Base-by-base conservation (phyloP, 2,797 vertebrate genomes). In the Otolemur crassicaudatus region DNA sequence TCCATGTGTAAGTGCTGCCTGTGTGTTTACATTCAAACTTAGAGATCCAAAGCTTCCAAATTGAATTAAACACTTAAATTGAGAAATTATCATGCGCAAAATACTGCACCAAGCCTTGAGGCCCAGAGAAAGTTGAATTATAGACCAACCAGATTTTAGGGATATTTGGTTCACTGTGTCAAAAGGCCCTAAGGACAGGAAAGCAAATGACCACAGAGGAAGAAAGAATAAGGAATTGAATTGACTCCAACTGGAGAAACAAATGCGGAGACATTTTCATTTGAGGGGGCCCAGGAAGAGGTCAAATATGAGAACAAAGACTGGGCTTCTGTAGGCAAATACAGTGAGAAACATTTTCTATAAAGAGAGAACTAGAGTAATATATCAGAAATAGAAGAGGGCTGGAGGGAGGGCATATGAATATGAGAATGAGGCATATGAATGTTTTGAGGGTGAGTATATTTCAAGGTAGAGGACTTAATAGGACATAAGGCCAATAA, bases 21-120 rank as follows among this genome's bases (percentile, higher is more conserved):
- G 82, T 2, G 0, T 95, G 90, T 91, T 96, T 87, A 86, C 89
- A 73, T 46, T 94, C 73, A 67, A 61, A 37, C 65, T 85, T 46
- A 82, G 90, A 81, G 29, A 31, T 22, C 29, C 77, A 37, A 81
- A 84, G 91, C 86, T 86, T 95, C n/a, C 79, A 91, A 73, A 97
- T 10, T 89, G 83, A 94, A 94, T 84, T 94, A 87, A 79, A 95
- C 85, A 92, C 61, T 87, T 75, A 31, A 69, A 82, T 76, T 85
- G 94, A 92, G 76, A 97, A 94, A 58, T 40, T 17, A n/a, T 72
- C 72, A 12, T 80, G 29, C 91, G 40, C 61, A 72, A 91, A 90
- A 87, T 58, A 53, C 2, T 61, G 0, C 29, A 23, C 20, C 79
- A 49, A 29, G 16, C 46, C 31, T n/a, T 16, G n/a, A 93, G 65